Conservation (phyloP, 2,797 vertebrate species). For the Takifugu rubripes region DNA sequence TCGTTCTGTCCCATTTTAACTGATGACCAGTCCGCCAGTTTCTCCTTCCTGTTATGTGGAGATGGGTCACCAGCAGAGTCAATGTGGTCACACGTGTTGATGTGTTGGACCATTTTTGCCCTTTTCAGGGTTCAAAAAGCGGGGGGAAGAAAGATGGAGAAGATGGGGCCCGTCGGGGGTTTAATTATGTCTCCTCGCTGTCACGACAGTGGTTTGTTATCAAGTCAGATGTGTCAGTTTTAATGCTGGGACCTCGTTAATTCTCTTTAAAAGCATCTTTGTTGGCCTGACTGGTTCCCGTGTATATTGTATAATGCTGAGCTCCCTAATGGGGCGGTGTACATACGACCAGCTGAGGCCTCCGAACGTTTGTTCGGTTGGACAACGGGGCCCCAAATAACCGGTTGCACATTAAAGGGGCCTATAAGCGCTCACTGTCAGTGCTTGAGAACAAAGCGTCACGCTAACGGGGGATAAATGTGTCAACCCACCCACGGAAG, state of each 20-base stretch:
- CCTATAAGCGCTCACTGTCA: constrained; percentile 20
- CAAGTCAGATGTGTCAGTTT: not conserved
- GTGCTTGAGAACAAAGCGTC: constrained; percentile 49
- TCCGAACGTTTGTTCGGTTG: constrained; percentile 26
- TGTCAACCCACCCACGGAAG: constrained; percentile 8
- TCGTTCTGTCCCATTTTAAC: not conserved
- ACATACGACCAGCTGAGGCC: constrained; percentile 1
- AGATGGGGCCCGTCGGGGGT: too few species aligned
- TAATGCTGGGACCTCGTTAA: too few species aligned
- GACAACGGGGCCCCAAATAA: constrained; percentile 49
- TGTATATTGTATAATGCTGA: constrained; percentile 22
- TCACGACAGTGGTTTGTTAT: not conserved
- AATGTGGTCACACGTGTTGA: constrained; percentile 5
- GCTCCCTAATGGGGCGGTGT: not conserved
- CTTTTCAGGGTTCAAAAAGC: not conserved
- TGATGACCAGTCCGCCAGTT: constrained; percentile 28
- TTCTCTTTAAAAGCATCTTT: constrained; percentile 9
- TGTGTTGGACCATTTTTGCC: constrained; percentile 8
- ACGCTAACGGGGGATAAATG: constrained; percentile 39
- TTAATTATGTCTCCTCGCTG: not conserved
- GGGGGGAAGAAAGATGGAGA: not conserved
- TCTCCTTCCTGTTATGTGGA: constrained; percentile 55
- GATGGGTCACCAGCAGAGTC: constrained; percentile 15
- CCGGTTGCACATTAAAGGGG: constrained; percentile 34
- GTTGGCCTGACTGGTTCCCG: constrained; percentile 24